Base-by-base conservation (phyloP, 2,888 invertebrate species). In the Coleophora flavipennella region DNA sequence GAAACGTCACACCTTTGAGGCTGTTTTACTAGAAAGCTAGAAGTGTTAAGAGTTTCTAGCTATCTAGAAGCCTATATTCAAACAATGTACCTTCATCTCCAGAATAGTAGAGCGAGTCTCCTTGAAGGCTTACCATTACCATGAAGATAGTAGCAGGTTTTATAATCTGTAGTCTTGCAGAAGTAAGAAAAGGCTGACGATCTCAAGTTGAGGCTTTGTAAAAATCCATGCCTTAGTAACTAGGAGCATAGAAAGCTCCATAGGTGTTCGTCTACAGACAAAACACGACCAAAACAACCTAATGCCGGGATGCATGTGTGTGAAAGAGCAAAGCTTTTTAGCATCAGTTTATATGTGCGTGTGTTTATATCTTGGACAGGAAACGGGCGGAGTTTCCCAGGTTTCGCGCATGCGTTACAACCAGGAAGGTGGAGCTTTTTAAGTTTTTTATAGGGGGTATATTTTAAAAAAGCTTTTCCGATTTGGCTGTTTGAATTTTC, bases 401-500 rank as follows among this genome's bases (percentile, higher is more conserved):
- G 14, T 13, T 46, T 48, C 51, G 35, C 57, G 53, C 57, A 58
- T 53, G 43, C n/a, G 36, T 11, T 26, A 37, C 38, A 37, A 43
- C 36, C 38, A 41, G 35, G 40, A 35, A 40, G 44, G 57, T 42
- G 54, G 54, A 53, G 58, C 63, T 67, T 69, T 66, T 75, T 69
- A 70, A 70, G 67, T 67, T 68, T 66, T 69, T 67, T 55, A 44
- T 57, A 51, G 43, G 55, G 43, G 55, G 48, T 48, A 61, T 53
- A 68, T 64, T 75, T 77, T 75, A 76, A 80, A 80, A 80, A 81
- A 73, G 69, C 67, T 67, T 73, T 74, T 67, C 72, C 70, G 70
- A 71, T 71, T 74, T 67, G 70, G 64, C 65, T 59, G 59, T 76
- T 80, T 84, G 80, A 85, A 85, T 81, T 83, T 81, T 79, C 67